These are phyloP conservation scores for Ormyrus thymus DNA, from an alignment of 2,888 invertebrate species.

Conservation along the genomic window DNA sequence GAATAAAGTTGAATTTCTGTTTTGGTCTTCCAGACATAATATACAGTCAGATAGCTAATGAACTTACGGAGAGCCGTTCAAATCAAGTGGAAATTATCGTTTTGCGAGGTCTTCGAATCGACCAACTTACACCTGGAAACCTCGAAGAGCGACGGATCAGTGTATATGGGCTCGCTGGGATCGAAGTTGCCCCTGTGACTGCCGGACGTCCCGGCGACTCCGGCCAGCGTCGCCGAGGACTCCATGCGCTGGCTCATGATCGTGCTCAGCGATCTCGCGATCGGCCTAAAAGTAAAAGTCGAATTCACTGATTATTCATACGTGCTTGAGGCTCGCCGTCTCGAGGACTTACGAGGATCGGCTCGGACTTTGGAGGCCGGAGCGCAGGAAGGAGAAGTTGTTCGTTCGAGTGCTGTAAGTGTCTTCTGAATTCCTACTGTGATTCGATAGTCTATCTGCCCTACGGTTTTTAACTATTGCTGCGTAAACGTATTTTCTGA, in stretches of 20 bases:
- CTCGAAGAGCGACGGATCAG: constrained; percentile 93
- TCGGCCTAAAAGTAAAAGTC: constrained; percentile 62
- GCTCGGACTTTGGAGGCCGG: constrained; percentile 72
- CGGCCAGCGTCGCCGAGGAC: constrained; percentile 75
- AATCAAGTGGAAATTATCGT: constrained; percentile 71
- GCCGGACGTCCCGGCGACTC: constrained; percentile 75
- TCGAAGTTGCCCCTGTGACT: constrained; percentile 78
- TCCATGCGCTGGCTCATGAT: constrained; percentile 68
- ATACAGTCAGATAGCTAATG: no score
- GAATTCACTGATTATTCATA: constrained; percentile 50
- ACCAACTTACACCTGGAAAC: constrained; percentile 61
- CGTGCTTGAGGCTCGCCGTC: constrained; percentile 3
- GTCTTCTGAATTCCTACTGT: constrained; percentile 70
- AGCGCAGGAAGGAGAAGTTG: constrained; percentile 74
- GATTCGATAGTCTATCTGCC: constrained; percentile 66
- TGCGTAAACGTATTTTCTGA: constrained; percentile 83
- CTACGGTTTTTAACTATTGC: constrained; percentile 77
- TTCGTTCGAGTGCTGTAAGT: constrained; percentile 68
- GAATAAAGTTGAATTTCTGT: no score
- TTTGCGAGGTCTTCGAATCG: constrained; percentile 76
- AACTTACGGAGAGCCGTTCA: constrained; percentile 54
- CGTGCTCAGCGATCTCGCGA: constrained; percentile 68
- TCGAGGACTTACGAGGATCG: constrained; percentile 67
- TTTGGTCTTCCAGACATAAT: no score
- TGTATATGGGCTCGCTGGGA: constrained; percentile 95